Base-by-base conservation (phyloP, 2,113 vertebrate species). In the Lophotis ruficrista region DNA sequence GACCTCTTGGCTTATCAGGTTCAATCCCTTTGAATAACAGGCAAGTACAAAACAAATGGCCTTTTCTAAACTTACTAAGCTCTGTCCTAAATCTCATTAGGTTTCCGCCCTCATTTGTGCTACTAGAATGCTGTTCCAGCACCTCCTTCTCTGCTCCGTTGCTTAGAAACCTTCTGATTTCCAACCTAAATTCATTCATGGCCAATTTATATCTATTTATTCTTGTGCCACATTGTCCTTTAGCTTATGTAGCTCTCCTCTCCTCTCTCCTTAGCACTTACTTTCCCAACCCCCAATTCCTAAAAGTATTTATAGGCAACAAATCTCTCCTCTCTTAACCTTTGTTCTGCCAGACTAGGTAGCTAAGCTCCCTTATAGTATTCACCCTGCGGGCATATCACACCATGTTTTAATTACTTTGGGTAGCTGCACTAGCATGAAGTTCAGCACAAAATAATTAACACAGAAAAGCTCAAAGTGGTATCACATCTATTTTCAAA, bases 141-240 rank as follows among this genome's bases (percentile, higher is more conserved):
- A 94, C 90, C 95, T 93, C 90, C 87, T 94, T 93, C 48, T 43
- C 77, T 53, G 54, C 91, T 72, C 91, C 50, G 95, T 96, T 97
- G 95, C 96, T 95, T 96, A 95, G 96, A 96, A 96, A 97, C 96
- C 87, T 93, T 94, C 93, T 88, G 93, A 96, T 93, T 97, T 95
- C 87, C 87, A 94, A 77, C 84, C 65, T 85, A 93, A 96, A 97
- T 93, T 96, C 89, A 95, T 97, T 96, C 96, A 91, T 69, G 89
- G 81, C 69, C 94, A 96, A 97, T 97, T 96, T 96, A 94, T 96
- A 97, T 96, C 94, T 96, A 96, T 97, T 97, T 97, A 94, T 95
- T 96, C 95, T 93, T 91, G 75, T 89, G 90, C 94, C 79, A 72
- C 93, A 79, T 93, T 87, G 93, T 96, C 94, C 95, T 97, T 95